phyloP scores from a whole-genome alignment of 2,797 vertebrate species.

The Myotis planiceps region DNA sequence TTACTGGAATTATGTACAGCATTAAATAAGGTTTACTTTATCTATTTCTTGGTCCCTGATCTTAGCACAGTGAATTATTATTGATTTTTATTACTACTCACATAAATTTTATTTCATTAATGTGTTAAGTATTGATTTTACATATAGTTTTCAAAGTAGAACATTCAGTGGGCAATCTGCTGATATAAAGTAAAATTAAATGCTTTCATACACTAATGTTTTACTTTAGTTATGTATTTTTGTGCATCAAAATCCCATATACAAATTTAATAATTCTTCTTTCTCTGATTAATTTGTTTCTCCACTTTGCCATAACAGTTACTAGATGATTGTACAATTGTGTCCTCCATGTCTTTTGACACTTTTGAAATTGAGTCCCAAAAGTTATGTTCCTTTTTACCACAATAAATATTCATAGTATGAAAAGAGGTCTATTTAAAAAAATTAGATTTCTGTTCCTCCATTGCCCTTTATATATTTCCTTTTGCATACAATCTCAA shows the following conservation, averaged over 20 bases:
- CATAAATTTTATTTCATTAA: slow-evolving; percentile 66
- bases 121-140: slow-evolving; percentile 57
- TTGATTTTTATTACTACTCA: slow-evolving; percentile 53
- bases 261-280: neutral
- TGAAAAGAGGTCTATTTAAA: neutral
- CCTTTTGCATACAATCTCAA: neutral
- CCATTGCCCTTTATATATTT: neutral
- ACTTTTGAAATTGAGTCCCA: neutral
- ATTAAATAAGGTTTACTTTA: slow-evolving; percentile 5
- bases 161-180: neutral
- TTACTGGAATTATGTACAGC: slow-evolving; percentile 37
- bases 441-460: neutral
- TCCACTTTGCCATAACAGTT: neutral
- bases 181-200: neutral
- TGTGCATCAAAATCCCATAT: neutral
- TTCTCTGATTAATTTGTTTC: neutral
- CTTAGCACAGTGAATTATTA: slow-evolving; percentile 47
- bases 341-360: neutral
- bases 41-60: slow-evolving; percentile 53
- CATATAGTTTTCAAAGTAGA: slow-evolving; percentile 33
- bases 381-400: neutral
- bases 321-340: neutral
- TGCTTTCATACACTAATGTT: neutral
- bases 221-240: neutral
- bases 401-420: neutral